Evolutionary conservation across 1,140 invertebrate genomes (phyloP), one percentile per base, ranked within the genome.

Genomic region (Drosophila elegans): DNA sequence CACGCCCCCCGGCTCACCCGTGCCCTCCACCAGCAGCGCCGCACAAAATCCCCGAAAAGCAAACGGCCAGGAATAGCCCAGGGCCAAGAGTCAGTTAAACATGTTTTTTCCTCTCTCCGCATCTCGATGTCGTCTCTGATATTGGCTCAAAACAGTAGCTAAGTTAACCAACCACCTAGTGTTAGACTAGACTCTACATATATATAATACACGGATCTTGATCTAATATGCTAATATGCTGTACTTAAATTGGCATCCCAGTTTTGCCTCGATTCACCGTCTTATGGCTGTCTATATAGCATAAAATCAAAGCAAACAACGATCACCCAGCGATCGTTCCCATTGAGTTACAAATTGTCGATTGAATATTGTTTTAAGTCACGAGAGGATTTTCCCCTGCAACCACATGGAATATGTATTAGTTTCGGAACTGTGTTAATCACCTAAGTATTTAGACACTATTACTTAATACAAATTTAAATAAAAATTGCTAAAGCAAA

Each of bases 381-480:
- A 34, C 39, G 45, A 53, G 41, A 44, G 45, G 42, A 69, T 59
- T 48, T 56, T 39, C 45, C 36, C 44, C 55, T 21, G 29, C 60
- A 66, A 60, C 53, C 53, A 75, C 57, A 63, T 60, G 61, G 74
- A 76, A 77, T 85, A 74, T 89, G 85, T 89, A 89, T 89, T 89
- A 90, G 80, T 84, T 89, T 72, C 67, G 85, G 79, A 89, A 89
- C 84, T 89, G 84, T 89, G 84, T 89, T 89, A 89, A 80, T 90
- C 80, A 89, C 84, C 80, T 89, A 89, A 89, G 84, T 89, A 90
- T 90, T 84, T 89, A 89, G 84, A 90, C 85, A 89, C 78, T 89
- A 89, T 90, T 90, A 89, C 80, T 78, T 80, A 88, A 89, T 76
- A 68, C 16, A 76, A 72, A 81, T 86, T 81, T 78, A 66, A 75